phyloP scores from a whole-genome alignment of 2,113 vertebrate genomes.

The Microcebus lehilahytsara region DNA sequence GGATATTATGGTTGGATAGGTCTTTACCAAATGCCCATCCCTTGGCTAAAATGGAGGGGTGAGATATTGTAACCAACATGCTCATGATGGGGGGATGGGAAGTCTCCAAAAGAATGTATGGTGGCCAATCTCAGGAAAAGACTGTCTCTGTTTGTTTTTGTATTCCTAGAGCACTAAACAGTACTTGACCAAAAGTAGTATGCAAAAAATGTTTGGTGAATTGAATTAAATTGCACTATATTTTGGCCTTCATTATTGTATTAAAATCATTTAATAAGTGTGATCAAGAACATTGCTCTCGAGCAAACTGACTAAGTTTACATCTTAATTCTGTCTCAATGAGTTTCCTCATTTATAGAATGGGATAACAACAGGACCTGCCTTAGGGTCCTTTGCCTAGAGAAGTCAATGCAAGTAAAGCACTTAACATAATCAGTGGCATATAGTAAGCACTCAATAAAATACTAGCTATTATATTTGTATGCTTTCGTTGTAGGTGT shows the following conservation, averaged over 20 bases:
- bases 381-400: not conserved
- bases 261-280: not conserved
- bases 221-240: constrained; percentile 17
- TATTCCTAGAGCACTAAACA: not conserved
- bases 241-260: not conserved
- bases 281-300: not conserved
- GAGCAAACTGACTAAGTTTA: not conserved
- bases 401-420: not conserved
- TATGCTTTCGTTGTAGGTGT: not conserved
- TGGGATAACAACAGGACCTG: not conserved
- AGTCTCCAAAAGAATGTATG: not conserved
- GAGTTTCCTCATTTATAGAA: not conserved
- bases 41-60: not conserved
- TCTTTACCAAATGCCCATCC: not conserved
- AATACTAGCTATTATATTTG: not conserved
- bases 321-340: not conserved
- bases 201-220: not conserved
- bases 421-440: not conserved
- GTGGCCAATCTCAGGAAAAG: not conserved
- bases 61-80: not conserved
- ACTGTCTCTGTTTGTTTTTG: not conserved
- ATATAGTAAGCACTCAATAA: not conserved
- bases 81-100: not conserved
- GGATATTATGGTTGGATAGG: not conserved
- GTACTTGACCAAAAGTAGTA: not conserved